These are phyloP conservation scores for Alligator sinensis DNA, from an alignment of 2,113 vertebrate species.

Conservation along the genomic window DNA sequence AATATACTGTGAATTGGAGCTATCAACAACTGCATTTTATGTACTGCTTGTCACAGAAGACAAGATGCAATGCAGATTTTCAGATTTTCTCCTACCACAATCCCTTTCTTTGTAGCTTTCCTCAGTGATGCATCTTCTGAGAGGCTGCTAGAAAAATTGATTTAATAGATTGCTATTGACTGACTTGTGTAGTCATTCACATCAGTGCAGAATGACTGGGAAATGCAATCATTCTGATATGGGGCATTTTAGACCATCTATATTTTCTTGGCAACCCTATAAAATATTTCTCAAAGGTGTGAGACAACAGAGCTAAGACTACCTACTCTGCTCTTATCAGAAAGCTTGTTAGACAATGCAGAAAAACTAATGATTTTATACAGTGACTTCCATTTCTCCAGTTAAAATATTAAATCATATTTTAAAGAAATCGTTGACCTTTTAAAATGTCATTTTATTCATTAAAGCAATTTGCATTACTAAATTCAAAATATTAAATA, in stretches of 20 bases:
- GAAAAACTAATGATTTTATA: background rate
- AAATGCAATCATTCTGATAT: rapidly evolving
- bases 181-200: rapidly evolving
- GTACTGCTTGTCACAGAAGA: background rate
- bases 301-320: background rate
- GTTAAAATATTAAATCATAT: conserved; percentile 13
- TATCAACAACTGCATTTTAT: background rate
- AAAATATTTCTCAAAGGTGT: background rate
- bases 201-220: rapidly evolving
- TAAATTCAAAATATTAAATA: conserved; percentile 38
- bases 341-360: rapidly evolving
- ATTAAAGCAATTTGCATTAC: conserved; percentile 35
- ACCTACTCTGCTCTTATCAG: background rate
- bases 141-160: background rate
- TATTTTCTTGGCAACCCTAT: background rate
- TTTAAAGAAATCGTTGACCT: conserved; percentile 44
- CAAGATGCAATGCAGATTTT: rapidly evolving
- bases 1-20: background rate
- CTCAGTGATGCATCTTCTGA: background rate
- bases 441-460: conserved; percentile 43
- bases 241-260: background rate
- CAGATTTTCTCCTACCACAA: background rate
- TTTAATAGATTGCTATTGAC: rapidly evolving
- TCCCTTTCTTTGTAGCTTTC: background rate
- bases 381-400: background rate